Evolutionary conservation across 1,140 invertebrate species (phyloP).

Genomic region (Drosophila bocki): DNA sequence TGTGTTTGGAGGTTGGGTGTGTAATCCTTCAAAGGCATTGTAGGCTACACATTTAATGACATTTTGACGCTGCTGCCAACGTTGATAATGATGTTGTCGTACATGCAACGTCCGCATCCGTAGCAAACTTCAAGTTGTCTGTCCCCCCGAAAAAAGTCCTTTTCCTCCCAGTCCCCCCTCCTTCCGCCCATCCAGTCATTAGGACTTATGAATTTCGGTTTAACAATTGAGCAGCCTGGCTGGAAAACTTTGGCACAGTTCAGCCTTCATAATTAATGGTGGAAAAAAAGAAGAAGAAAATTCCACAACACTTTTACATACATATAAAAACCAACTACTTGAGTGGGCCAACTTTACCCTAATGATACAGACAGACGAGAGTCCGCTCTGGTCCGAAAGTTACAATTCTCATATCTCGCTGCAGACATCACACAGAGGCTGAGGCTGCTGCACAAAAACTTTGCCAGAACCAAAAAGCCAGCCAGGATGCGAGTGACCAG

Average conservation of each 20-base stretch:
- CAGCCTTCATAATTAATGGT: conserved; percentile 58
- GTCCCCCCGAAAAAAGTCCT: conserved; percentile 18
- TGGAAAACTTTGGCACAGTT: conserved; percentile 51
- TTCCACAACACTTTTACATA: conserved; percentile 7
- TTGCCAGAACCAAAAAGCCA: conserved; percentile 49
- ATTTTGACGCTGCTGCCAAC: conserved; percentile 80
- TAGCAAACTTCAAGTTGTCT: conserved; percentile 59
- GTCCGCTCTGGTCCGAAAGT: conserved; percentile 35
- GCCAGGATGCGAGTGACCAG: conserved; percentile 52
- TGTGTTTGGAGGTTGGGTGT: conserved; percentile 29
- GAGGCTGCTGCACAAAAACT: conserved; percentile 33
- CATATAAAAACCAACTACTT: conserved; percentile 49
- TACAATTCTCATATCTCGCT: conserved; percentile 49
- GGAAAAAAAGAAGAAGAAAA: conserved; percentile 11
- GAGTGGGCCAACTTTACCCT: conserved; percentile 49
- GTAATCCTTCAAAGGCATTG: conserved; percentile 80
- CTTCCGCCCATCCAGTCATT: conserved; percentile 20
- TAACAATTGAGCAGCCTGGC: conserved; percentile 48
- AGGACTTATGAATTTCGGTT: conserved; percentile 54
- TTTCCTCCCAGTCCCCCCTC: not conserved
- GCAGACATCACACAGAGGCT: conserved; percentile 51
- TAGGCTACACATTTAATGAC: conserved; percentile 78
- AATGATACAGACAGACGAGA: conserved; percentile 44
- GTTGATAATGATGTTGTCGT: conserved; percentile 78
- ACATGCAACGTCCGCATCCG: conserved; percentile 65